A percentile compares a stretch with the other conserved stretches of the same genome.
Conservation (phyloP, 2,888 invertebrate species). For the Prosapia bicincta region DNA sequence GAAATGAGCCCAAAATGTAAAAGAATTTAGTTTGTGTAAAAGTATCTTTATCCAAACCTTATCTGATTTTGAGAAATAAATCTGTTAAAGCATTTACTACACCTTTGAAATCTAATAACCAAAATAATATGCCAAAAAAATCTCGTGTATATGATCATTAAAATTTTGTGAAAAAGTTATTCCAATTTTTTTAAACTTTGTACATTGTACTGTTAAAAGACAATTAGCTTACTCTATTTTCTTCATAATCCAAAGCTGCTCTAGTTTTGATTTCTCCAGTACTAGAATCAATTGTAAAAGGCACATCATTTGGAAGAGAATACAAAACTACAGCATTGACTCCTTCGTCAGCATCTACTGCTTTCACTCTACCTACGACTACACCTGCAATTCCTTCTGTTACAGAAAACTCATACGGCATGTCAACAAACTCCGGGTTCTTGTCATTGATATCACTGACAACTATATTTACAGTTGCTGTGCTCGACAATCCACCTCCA, state of each 20-base stretch:
- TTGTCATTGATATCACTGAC: conserved; percentile 91
- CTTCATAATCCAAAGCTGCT: conserved; percentile 75
- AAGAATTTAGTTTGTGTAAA: no score
- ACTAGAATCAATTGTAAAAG: conserved; percentile 73
- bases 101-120: no score
- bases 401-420: conserved; percentile 77
- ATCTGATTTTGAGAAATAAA: no score
- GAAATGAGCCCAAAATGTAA: no score
- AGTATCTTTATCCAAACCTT: no score
- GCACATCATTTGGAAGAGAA: conserved; percentile 71
- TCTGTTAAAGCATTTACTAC: no score
- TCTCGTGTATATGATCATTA: no score
- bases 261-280: conserved; percentile 77
- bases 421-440: conserved; percentile 81
- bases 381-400: conserved; percentile 63
- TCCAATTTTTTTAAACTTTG: no score
- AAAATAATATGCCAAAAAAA: no score
- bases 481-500: conserved; percentile 74
- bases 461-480: conserved; percentile 81
- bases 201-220: no score
- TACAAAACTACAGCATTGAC: conserved; percentile 79
- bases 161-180: no score
- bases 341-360: conserved; percentile 82
- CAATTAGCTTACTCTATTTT: conserved; percentile 57
- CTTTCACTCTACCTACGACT: conserved; percentile 75